These are phyloP conservation scores for Onchidella celtica DNA, from an alignment of 2,888 invertebrate genomes.

Conservation along the genomic window DNA sequence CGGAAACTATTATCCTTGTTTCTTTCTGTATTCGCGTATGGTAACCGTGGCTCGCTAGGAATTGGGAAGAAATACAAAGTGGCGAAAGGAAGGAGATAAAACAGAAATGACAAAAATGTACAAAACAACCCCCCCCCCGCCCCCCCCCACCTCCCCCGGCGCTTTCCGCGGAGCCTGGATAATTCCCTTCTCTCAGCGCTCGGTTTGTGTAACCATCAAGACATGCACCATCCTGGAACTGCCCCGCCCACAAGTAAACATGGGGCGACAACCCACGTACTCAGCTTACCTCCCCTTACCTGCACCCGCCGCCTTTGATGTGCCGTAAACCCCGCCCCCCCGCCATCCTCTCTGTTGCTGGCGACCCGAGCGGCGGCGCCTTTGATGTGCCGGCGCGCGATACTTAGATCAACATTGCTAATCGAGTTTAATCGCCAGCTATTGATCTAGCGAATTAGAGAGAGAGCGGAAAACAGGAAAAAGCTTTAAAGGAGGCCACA, in stretches of 20 bases:
- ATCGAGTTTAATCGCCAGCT: slow-evolving; percentile 44
- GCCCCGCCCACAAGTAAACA: slow-evolving; percentile 29
- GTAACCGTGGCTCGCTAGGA: no score
- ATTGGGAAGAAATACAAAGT: no score
- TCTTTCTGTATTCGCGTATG: no score
- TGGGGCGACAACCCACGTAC: slow-evolving; percentile 13
- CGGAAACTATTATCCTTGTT: no score
- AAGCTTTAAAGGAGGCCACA: background rate
- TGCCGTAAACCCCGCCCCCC: slow-evolving; percentile 35
- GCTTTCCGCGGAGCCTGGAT: background rate
- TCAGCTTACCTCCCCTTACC: slow-evolving; percentile 41
- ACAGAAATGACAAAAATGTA: background rate
- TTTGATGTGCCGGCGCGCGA: slow-evolving; percentile 36
- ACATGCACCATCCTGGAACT: background rate
- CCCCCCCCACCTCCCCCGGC: no score
- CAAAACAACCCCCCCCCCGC: background rate
- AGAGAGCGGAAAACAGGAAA: slow-evolving; percentile 1
- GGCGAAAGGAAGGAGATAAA: background rate
- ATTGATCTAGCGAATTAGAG: slow-evolving; percentile 43
- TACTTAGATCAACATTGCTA: slow-evolving; percentile 46
- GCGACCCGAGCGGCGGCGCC: slow-evolving; percentile 13
- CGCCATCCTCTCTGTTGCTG: background rate
- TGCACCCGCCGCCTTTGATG: slow-evolving; percentile 41
- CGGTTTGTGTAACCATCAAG: background rate
- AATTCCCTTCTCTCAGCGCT: background rate